Percentiles rank a stretch among this genome's conserved stretches.
These are phyloP conservation scores for Therioaphis trifolii DNA, from an alignment of 2,888 invertebrate species.

Conservation along the genomic window DNA sequence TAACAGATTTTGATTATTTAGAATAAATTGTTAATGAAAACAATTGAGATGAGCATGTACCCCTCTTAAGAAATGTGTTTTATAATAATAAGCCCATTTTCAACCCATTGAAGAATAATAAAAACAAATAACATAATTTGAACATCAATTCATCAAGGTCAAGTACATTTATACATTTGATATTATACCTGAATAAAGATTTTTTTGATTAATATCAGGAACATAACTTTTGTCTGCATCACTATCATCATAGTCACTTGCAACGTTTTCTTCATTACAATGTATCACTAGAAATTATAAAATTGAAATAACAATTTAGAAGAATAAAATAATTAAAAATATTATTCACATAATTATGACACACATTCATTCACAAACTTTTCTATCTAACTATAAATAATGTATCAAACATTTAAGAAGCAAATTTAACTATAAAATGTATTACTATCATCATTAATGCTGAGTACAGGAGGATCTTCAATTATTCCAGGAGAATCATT, in stretches of 20 bases:
- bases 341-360: too few relatives aligned
- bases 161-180: not conserved
- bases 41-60: not conserved
- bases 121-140: not conserved
- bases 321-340: not conserved
- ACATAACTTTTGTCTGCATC: too few relatives aligned
- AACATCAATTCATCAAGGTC: not conserved
- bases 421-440: slow-evolving; percentile 9
- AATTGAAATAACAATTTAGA: slow-evolving; percentile 6
- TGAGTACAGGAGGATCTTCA: not conserved
- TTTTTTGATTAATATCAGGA: slow-evolving; percentile 6
- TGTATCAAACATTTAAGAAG: slow-evolving; percentile 10
- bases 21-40: not conserved
- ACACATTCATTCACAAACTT: too few relatives aligned
- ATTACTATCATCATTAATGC: not conserved
- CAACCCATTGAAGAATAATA: not conserved
- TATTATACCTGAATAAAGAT: slow-evolving; percentile 12
- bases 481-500: too few relatives aligned
- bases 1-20: not conserved
- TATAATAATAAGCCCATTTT: too few relatives aligned
- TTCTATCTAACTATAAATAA: not conserved
- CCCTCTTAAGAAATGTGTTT: not conserved
- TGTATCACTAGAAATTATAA: slow-evolving; percentile 8
- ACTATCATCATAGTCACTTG: too few relatives aligned
- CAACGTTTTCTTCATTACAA: too few relatives aligned